phyloP scores from a whole-genome alignment of 2,888 invertebrate genomes.

The Oscheius sp. region DNA sequence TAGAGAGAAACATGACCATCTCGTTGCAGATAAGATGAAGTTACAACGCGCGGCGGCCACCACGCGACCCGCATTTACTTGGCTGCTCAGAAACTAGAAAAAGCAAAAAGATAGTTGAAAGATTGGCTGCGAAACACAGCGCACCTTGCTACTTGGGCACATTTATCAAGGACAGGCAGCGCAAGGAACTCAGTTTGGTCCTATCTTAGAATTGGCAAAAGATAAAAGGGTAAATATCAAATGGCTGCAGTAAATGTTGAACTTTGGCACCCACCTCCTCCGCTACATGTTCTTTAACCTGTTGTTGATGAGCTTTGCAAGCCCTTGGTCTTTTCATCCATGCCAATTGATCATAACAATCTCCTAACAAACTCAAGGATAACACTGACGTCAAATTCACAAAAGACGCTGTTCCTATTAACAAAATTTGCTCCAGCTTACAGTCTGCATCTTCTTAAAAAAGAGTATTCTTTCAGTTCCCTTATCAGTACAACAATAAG shows the following conservation, averaged over 20 bases:
- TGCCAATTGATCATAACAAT: no score
- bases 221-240: background rate
- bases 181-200: background rate
- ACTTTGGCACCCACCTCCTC: background rate
- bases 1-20: background rate
- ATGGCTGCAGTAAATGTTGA: background rate
- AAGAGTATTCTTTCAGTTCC: no score
- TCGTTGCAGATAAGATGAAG: background rate
- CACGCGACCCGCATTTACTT: background rate
- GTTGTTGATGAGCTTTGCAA: no score
- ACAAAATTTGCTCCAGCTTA: no score
- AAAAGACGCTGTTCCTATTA: no score
- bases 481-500: no score
- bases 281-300: background rate
- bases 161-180: background rate
- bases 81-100: background rate
- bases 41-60: slow-evolving; percentile 5
- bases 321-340: no score
- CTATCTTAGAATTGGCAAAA: background rate
- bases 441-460: no score
- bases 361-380: no score
- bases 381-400: no score
- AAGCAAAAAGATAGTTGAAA: background rate
- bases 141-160: background rate
- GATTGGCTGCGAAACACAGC: background rate